A percentile compares a stretch with the other conserved stretches of the same genome.
These are phyloP conservation scores for Scylla paramamosain DNA, from an alignment of 1,140 invertebrate genomes.

Conservation along the genomic window DNA sequence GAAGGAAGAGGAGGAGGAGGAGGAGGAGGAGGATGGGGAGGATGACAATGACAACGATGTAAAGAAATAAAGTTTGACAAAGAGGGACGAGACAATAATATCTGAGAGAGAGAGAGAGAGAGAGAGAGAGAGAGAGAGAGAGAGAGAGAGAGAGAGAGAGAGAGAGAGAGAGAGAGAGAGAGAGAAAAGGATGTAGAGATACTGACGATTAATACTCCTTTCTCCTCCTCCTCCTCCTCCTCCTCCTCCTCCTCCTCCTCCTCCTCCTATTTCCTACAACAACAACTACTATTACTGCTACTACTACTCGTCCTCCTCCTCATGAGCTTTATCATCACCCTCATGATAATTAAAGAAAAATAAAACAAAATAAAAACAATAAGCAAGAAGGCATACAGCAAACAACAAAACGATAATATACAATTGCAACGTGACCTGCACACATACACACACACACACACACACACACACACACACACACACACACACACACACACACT, in stretches of 20 bases:
- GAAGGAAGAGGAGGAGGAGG: not conserved
- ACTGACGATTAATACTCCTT: not conserved
- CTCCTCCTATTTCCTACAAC: too few relatives aligned
- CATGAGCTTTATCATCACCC: not conserved
- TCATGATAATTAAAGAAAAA: not conserved
- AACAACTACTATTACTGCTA: not conserved
- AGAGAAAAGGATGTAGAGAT: not conserved
- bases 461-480: constrained; percentile 18
- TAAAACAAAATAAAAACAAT: constrained; percentile 17
- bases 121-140: constrained; percentile 3
- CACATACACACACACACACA: not conserved
- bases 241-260: not conserved
- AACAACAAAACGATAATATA: not conserved
- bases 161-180: constrained; percentile 9
- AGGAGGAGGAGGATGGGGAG: not conserved
- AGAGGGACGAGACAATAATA: too few relatives aligned
- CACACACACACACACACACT: not conserved
- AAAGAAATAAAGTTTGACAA: not conserved
- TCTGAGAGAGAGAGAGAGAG: too few relatives aligned
- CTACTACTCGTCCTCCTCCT: not conserved
- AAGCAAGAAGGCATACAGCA: not conserved
- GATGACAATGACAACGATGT: not conserved
- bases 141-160: constrained; percentile 20
- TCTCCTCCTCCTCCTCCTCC: not conserved
- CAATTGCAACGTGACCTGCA: constrained; percentile 10